Base-by-base conservation (phyloP, 2,888 invertebrate genomes). In the Pachymerium ferrugineum region DNA sequence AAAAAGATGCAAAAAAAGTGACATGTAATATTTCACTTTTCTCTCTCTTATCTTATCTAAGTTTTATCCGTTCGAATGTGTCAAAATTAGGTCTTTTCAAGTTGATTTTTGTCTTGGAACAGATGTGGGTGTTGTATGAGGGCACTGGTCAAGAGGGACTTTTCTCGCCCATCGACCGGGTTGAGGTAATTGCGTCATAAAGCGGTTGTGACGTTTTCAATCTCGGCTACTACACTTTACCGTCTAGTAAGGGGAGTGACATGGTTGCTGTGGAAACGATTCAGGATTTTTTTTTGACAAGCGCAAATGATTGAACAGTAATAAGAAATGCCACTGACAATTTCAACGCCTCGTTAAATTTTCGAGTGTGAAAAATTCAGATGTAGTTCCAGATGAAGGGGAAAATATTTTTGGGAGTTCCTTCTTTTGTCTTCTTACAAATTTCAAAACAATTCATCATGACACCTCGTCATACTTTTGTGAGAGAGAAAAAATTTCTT, bases 151-250 rank as follows among this genome's bases (percentile, higher is more conserved):
- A 62, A 62, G 62, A 62, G 62, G 62, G 62, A 62, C 62, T 25
- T 62, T 62, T 62, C 62, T 62, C 25, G 62, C 62, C 62, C 62
- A 62, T 62, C 62, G 62, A 62, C 62, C 62, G 62, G 62, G 62
- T 62, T 62, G 47, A 62, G 62, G 62, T 62, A 62, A 62, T 62
- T 62, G 62, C 62, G 25, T 62, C 62, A 62, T 62, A 62, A 62
- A 62, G 25, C 62, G 25, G 62, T 62, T 10, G 62, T 62, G 62
- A 62, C 62, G 62, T 62, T 62, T 62, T 62, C 62, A 62, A 62
- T 62, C 62, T 62, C 62, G 62, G 25, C 62, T 62, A 62, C 62
- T 28, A 62, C 62, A 62, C 25, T 62, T 62, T 62, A 25, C 62
- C 62, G 62, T 62, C 62, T 62, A 14, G 62, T 28, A n/a, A 62